phyloP scores from a whole-genome alignment of 2,888 invertebrate genomes.

The Drosophila leonis region DNA sequence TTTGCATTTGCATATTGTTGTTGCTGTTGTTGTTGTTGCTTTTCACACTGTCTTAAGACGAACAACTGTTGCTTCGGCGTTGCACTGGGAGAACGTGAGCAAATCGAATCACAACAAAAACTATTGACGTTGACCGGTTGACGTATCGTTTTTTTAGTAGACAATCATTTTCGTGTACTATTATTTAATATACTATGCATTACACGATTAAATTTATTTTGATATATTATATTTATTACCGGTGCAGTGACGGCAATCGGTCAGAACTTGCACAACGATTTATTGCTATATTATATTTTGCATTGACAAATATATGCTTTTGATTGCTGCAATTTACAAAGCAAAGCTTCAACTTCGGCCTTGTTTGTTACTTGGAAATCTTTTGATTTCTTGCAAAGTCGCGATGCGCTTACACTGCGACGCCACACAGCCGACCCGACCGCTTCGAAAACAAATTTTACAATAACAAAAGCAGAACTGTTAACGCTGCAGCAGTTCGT shows the following conservation, averaged over 20 bases:
- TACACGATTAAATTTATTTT: slow-evolving; percentile 6
- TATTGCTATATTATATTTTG: neutral
- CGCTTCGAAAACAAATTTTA: slow-evolving; percentile 39
- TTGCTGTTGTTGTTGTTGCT: slow-evolving; percentile 11
- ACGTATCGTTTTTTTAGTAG: neutral
- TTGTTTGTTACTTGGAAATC: slow-evolving; percentile 34
- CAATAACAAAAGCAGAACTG: slow-evolving; percentile 47
- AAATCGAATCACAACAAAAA: slow-evolving; percentile 28
- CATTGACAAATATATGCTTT: too few relatives aligned
- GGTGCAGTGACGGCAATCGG: slow-evolving; percentile 15
- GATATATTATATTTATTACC: slow-evolving; percentile 31
- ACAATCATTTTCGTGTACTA: neutral
- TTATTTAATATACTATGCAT: slow-evolving; percentile 13
- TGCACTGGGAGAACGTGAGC: slow-evolving; percentile 35
- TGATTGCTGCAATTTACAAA: slow-evolving; percentile 21
- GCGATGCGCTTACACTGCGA: slow-evolving; percentile 23
- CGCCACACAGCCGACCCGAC: slow-evolving; percentile 33
- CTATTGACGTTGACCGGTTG: slow-evolving; percentile 23
- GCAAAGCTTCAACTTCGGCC: slow-evolving; percentile 17
- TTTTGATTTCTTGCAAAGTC: slow-evolving; percentile 32
- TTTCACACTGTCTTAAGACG: too few relatives aligned
- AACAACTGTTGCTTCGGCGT: slow-evolving; percentile 54
- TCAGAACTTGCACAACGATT: neutral
- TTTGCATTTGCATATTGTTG: slow-evolving; percentile 30
- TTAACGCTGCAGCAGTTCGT: slow-evolving; percentile 6